phyloP scores from a whole-genome alignment of 37 sponge, comb jelly and placozoan species.

The Cliona cf. orientalis region DNA sequence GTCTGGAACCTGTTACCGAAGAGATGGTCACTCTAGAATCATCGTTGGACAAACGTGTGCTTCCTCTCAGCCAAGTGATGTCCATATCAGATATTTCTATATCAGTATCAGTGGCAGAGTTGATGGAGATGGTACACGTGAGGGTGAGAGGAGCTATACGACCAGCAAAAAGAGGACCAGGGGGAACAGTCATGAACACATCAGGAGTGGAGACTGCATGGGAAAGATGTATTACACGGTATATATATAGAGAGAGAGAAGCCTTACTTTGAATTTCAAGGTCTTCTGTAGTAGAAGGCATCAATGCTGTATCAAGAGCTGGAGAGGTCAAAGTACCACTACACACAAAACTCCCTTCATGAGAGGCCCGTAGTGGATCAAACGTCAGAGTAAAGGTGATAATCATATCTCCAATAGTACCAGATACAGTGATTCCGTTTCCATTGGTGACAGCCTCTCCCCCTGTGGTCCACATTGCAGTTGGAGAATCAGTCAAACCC shows the following conservation, averaged over 20 bases:
- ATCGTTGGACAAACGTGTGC: no score
- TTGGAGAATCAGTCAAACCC: conserved; percentile 5
- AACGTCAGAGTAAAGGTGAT: background rate
- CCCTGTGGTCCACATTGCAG: conserved; percentile 7
- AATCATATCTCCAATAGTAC: background rate
- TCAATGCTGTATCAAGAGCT: background rate
- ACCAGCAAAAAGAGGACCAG: background rate
- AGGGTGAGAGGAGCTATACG: background rate
- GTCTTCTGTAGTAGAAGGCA: background rate
- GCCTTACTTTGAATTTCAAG: background rate
- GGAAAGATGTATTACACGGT: no score
- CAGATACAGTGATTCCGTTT: background rate
- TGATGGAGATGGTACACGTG: background rate
- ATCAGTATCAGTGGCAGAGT: background rate
- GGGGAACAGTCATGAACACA: conserved; percentile 2
- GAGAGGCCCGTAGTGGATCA: background rate
- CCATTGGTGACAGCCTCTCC: background rate
- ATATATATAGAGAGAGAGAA: no score
- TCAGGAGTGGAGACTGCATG: conserved; percentile 6
- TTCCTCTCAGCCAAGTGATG: no score
- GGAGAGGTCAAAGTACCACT: conserved; percentile 4
- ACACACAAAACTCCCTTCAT: background rate
- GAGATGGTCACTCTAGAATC: no score
- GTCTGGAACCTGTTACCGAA: background rate
- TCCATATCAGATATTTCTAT: background rate